These are phyloP conservation scores for Nyctalus aviator DNA, from an alignment of 2,797 vertebrate genomes.

Conservation along the genomic window DNA sequence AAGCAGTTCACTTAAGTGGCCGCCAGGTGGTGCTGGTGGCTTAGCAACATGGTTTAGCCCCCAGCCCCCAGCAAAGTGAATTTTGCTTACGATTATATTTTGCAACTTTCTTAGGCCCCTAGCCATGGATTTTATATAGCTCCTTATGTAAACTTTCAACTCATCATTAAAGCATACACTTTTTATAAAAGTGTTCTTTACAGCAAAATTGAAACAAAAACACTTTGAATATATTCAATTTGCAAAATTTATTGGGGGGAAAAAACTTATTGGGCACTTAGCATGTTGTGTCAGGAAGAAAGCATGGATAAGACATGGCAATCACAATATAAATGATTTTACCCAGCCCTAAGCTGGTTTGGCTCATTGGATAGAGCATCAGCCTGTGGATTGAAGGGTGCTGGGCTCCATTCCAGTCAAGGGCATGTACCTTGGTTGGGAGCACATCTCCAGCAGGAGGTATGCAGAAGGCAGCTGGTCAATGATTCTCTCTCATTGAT, in stretches of 20 bases:
- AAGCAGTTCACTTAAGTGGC: conserved; percentile 45
- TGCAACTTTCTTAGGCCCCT: conserved; percentile 38
- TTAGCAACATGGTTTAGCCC: background rate
- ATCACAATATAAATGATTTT: background rate
- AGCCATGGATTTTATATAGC: conserved; percentile 73
- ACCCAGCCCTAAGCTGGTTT: too few species aligned
- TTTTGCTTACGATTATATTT: conserved; percentile 41
- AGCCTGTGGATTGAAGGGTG: too few species aligned
- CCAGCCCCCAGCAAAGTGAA: background rate
- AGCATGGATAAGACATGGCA: background rate
- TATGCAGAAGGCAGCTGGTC: too few species aligned
- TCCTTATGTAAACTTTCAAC: conserved; percentile 56
- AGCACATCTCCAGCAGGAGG: too few species aligned
- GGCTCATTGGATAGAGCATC: too few species aligned
- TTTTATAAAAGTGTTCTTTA: conserved; percentile 22
- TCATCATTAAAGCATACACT: conserved; percentile 53
- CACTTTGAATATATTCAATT: conserved; percentile 22
- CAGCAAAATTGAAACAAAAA: conserved; percentile 60
- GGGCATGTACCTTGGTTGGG: too few species aligned
- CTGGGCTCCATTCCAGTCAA: too few species aligned
- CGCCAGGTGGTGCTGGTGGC: conserved; percentile 73
- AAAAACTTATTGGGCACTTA: background rate
- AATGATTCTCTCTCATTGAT: too few species aligned
- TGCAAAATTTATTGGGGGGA: background rate
- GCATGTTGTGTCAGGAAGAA: background rate